Evolutionary conservation across 2,888 invertebrate genomes (phyloP).

Genomic region (Theretra japonica): DNA sequence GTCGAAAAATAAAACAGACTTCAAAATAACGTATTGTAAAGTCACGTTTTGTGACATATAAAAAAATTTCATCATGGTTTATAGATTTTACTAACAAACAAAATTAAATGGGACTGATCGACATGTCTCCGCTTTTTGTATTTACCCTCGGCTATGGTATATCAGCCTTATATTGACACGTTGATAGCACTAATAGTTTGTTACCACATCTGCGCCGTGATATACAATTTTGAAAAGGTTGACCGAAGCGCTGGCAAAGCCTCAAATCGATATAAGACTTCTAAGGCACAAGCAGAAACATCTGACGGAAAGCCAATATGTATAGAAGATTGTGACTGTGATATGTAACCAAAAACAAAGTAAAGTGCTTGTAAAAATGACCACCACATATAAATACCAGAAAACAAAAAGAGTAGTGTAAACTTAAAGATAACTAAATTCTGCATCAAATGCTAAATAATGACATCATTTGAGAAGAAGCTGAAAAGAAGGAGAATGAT

Average conservation of each 20-base stretch:
- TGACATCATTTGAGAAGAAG: conserved; percentile 59
- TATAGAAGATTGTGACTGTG: conserved; percentile 55
- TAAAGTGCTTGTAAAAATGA: background rate
- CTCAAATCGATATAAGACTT: conserved; percentile 32
- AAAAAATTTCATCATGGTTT: conserved; percentile 48
- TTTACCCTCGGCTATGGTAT: conserved; percentile 61
- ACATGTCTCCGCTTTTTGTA: conserved; percentile 54
- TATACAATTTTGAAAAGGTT: conserved; percentile 52
- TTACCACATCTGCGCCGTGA: conserved; percentile 58
- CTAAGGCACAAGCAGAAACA: conserved; percentile 46
- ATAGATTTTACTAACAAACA: conserved; percentile 47
- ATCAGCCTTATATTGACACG: conserved; percentile 53
- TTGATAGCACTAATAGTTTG: conserved; percentile 54
- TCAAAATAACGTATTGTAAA: conserved; percentile 22
- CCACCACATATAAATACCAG: background rate
- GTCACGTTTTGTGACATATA: conserved; percentile 35
- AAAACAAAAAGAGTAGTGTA: background rate
- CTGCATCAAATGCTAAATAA: conserved; percentile 38
- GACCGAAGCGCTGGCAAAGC: conserved; percentile 28
- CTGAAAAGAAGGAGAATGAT: conserved; percentile 51
- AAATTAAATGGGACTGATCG: conserved; percentile 52
- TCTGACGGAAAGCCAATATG: conserved; percentile 54
- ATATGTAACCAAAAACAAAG: background rate
- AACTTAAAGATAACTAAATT: background rate
- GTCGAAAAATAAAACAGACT: conserved; percentile 33